Evolutionary conservation across 1,140 invertebrate genomes (phyloP).

Genomic region (Antheraea pernyi): DNA sequence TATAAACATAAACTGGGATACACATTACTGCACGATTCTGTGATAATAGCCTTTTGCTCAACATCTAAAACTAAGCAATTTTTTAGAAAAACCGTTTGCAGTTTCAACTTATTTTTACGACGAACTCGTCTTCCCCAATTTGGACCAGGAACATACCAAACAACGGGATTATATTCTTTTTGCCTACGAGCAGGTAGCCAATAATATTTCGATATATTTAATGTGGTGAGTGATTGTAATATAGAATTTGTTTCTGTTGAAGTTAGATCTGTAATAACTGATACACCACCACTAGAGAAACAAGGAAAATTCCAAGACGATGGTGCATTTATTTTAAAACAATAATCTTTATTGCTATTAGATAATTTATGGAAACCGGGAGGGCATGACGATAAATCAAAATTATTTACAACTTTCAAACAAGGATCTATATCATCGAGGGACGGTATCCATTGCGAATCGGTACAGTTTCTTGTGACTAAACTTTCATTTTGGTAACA

Average conservation of each 20-base stretch:
- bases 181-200: conserved; percentile 57
- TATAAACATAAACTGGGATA: conserved; percentile 62
- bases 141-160: conserved; percentile 58
- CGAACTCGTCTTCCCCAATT: conserved; percentile 52
- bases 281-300: conserved; percentile 54
- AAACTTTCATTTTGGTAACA: conserved; percentile 45
- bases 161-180: conserved; percentile 48
- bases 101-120: conserved; percentile 30
- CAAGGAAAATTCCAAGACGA: conserved; percentile 56
- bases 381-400: conserved; percentile 46
- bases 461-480: conserved; percentile 52
- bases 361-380: conserved; percentile 52
- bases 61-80: conserved; percentile 57
- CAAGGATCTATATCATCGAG: conserved; percentile 37
- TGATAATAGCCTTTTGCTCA: conserved; percentile 34
- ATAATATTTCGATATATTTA: conserved; percentile 46
- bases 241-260: conserved; percentile 40
- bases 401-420: conserved; percentile 39
- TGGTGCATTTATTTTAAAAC: conserved; percentile 46
- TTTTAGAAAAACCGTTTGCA: conserved; percentile 35
- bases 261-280: conserved; percentile 51
- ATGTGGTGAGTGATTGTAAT: conserved; percentile 37
- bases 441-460: conserved; percentile 40
- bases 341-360: conserved; percentile 45
- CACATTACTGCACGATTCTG: conserved; percentile 41